Evolutionary conservation across 2,888 invertebrate species (phyloP), one percentile per base, ranked within the genome.

Genomic region (Drosophila antonietae): DNA sequence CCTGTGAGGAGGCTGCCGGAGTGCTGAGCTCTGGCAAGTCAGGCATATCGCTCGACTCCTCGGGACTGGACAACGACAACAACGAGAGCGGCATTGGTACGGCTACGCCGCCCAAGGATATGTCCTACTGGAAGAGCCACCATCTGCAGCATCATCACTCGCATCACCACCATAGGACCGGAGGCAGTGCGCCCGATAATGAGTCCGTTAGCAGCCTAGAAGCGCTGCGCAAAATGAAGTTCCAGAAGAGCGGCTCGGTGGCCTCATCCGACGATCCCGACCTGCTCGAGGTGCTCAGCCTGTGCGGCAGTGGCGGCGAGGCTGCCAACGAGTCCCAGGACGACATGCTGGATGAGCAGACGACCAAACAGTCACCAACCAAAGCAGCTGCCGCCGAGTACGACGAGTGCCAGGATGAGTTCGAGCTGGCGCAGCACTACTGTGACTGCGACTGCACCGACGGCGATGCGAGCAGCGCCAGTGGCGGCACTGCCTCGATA

Each of bases 1-100:
- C 92, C 55, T 93, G 92, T 64, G 93, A 93, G 80, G 93, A 92
- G 83, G 91, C 92, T 41, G 86, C 91, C 41, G 92, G 92, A 60
- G 91, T 91, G 10, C 76, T 93, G 41, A 93, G 93, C 78, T 93
- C 93, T 31, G 92, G 92, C 12, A 93, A 93, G 74, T 93, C 93
- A 44, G 92, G 93, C 61, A 92, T 92, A 59, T 93, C 92, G 28
- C 81, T 92, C 28, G 92, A 93, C 80, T 93, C 93, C 39, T 92
- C 92, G 5, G 92, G 92, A 3, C 78, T 92, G 71, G 93, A 93
- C 74, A 92, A 92, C 72, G 93, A 92, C 65, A 92, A 92, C 58
- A 91, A 91, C 55, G 93, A 93, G 75, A 92, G 92, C 79, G 92
- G 92, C 78, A 92, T 92, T 75, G 92, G 92, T 44, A 92, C 92